Base-by-base conservation (phyloP, 2,888 invertebrate species). In the Tuta absoluta region DNA sequence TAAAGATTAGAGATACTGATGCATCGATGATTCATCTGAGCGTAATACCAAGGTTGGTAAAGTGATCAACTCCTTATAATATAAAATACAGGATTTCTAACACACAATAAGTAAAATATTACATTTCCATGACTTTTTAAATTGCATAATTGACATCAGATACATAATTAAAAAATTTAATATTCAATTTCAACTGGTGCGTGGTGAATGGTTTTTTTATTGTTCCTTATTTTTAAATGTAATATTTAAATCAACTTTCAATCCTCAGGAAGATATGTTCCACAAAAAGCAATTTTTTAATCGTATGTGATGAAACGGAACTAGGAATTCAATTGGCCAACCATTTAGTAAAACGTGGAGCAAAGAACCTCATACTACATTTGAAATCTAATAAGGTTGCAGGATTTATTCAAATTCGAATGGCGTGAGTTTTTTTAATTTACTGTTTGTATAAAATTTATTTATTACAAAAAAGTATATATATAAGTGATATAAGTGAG, bases 241-340 rank as follows among this genome's bases (percentile, higher is more conserved):
- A 3, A 33, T 33, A 3, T 8, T 10, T 33, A 8, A 33, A 33
- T 33, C 5, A 53, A n/a, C 12, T 56, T 33, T 28, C 4, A 53
- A 73, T 76, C 41, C 65, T 2, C 17, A 85, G 85, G 62, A 75
- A 82, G 60, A 69, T 65, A 0, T 83, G 73, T 61, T 72, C 72
- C 7, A 60, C 81, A 3, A 72, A 72, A 0, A 72, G 72, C 1
- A 74, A 73, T 1, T 76, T 80, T 49, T 65, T 85, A n/a, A 74
- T 85, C 0, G 67, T 82, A 4, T 76, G 79, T 61, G 81, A 82
- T 45, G 71, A 76, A 2, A 73, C 68, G 11, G 74, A 68, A 4
- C 11, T 81, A 0, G 80, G 80, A 11, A 68, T 84, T 23, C 80
- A 84, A 59, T 63, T 85, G 8, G 75, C 75, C 7, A 79, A 81